phyloP scores from a whole-genome alignment of 2,888 invertebrate genomes.

The Sminthurinus aureus region DNA sequence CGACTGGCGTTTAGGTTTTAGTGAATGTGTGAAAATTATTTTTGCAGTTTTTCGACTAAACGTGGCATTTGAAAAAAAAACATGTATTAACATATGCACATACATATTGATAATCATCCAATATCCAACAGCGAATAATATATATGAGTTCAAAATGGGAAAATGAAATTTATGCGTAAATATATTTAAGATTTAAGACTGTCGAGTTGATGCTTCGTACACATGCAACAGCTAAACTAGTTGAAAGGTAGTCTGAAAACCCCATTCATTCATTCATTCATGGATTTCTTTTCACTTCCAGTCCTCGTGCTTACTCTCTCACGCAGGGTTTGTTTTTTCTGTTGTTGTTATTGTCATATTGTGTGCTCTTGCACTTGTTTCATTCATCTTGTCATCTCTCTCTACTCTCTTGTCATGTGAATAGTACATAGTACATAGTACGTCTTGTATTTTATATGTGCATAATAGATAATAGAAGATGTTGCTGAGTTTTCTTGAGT shows the following conservation, averaged over 20 bases:
- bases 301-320: slow-evolving; percentile 32
- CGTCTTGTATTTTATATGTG: not conserved
- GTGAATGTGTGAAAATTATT: too few relatives aligned
- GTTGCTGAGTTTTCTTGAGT: not conserved
- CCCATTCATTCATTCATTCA: slow-evolving; percentile 53
- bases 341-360: not conserved
- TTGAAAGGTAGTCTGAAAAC: slow-evolving; percentile 53
- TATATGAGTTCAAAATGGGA: not conserved
- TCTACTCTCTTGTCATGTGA: not conserved
- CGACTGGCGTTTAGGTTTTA: too few relatives aligned
- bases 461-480: not conserved
- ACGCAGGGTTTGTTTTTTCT: slow-evolving; percentile 15
- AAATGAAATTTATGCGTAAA: too few relatives aligned
- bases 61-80: too few relatives aligned
- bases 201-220: not conserved
- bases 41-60: too few relatives aligned
- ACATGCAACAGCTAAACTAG: slow-evolving; percentile 18
- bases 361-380: slow-evolving; percentile 29
- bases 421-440: not conserved
- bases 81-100: too few relatives aligned
- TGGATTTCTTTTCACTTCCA: slow-evolving; percentile 55
- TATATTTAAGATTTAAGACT: not conserved
- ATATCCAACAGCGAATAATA: not conserved
- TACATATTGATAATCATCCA: not conserved
- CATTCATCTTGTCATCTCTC: slow-evolving; percentile 10